phyloP scores from a whole-genome alignment of 2,113 vertebrate genomes.

The Myiagra hebetior region DNA sequence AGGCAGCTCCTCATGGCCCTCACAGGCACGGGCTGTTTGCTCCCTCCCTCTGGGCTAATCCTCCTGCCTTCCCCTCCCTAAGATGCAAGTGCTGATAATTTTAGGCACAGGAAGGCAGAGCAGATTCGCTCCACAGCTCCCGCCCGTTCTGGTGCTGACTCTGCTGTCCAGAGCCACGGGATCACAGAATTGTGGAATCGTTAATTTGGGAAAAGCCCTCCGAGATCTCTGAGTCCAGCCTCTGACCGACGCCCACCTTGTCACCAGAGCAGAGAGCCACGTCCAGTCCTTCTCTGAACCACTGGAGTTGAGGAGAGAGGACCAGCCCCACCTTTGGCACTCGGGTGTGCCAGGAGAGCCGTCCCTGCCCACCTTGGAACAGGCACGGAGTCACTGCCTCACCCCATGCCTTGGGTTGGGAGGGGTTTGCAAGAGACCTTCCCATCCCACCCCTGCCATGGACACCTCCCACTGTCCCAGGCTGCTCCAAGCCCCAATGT shows the following conservation, averaged over 20 bases:
- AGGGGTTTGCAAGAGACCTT: not conserved
- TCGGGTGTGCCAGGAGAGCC: not conserved
- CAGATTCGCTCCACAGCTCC: not conserved
- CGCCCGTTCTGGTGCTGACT: rapidly evolving
- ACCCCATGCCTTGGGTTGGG: too few species aligned
- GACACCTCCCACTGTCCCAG: not conserved
- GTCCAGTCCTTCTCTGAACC: not conserved
- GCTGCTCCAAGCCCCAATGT: not conserved
- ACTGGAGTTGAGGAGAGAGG: rapidly evolving
- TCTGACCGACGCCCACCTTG: too few species aligned
- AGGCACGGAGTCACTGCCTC: not conserved
- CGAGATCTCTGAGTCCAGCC: not conserved
- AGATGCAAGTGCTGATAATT: not conserved
- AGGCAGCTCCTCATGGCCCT: not conserved
- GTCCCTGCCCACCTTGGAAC: not conserved
- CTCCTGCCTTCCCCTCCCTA: not conserved
- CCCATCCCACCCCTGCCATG: not conserved
- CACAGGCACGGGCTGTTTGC: not conserved
- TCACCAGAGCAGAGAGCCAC: not conserved
- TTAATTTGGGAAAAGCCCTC: not conserved
- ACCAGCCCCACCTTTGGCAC: rapidly evolving
- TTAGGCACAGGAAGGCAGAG: not conserved
- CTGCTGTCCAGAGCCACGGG: not conserved
- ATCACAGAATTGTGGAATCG: rapidly evolving
- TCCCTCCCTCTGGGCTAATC: not conserved